phyloP scores from a whole-genome alignment of 2,797 vertebrate genomes.

The Enteromius argenteus region DNA sequence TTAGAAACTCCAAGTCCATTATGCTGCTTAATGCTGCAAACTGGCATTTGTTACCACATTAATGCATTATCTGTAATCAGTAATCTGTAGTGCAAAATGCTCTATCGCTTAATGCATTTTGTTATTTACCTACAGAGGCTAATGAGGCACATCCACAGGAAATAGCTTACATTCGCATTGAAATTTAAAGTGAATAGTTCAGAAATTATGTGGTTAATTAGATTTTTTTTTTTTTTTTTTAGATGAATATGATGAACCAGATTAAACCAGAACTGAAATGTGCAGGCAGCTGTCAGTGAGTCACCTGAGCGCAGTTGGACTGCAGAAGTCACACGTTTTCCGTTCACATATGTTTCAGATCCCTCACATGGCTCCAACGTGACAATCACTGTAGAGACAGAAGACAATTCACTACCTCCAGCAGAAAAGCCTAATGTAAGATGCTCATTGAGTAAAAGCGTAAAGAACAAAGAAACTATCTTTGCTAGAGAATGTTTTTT shows the following conservation, averaged over 20 bases:
- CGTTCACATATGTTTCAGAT: constrained; percentile 98
- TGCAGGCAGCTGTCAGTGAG: not conserved
- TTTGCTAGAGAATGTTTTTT: not conserved
- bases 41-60: not conserved
- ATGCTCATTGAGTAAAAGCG: not conserved
- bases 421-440: not conserved
- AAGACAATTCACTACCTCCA: constrained; percentile 46
- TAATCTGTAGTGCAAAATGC: not conserved
- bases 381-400: constrained; percentile 86
- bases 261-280: not conserved
- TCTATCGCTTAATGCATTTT: not conserved
- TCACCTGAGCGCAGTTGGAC: constrained; percentile 95
- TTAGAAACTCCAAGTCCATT: not conserved
- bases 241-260: not conserved
- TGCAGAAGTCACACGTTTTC: constrained; percentile 90
- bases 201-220: not conserved
- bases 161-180: not conserved
- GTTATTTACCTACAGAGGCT: not conserved
- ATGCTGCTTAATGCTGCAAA: not conserved
- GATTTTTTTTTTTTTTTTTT: not conserved
- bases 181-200: not conserved
- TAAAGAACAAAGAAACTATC: not conserved
- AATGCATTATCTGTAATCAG: not conserved
- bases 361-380: constrained; percentile 93
- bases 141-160: not conserved